These are phyloP conservation scores for Homarus gammarus DNA, from an alignment of 2,888 invertebrate species.

Conservation along the genomic window DNA sequence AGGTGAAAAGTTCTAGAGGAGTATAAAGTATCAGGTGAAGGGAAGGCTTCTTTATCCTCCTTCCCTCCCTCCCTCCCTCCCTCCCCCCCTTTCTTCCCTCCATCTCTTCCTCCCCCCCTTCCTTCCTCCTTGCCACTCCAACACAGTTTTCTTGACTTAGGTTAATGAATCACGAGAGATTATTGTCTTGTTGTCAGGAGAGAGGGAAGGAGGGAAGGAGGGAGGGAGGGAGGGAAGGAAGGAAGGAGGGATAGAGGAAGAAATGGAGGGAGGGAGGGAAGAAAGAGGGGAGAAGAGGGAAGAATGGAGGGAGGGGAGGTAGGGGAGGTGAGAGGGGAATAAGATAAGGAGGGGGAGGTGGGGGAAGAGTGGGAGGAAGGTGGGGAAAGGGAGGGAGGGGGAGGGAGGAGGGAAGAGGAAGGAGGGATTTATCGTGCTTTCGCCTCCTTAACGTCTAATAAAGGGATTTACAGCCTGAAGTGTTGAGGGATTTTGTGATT, in stretches of 20 bases:
- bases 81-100: no score
- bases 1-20: conserved; percentile 7
- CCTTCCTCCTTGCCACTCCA: conserved; percentile 22
- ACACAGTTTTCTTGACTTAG: conserved; percentile 29
- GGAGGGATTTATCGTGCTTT: no score
- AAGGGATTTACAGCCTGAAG: no score
- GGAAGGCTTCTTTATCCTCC: no score
- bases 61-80: no score
- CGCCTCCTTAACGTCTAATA: no score
- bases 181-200: conserved; percentile 3
- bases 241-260: background rate
- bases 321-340: no score
- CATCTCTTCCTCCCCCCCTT: no score
- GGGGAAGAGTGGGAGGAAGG: background rate
- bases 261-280: background rate
- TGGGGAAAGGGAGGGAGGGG: background rate
- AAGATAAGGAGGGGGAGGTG: background rate
- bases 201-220: background rate
- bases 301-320: no score
- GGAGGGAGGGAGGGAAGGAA: background rate
- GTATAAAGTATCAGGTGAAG: conserved; percentile 34
- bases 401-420: background rate
- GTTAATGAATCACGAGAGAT: conserved; percentile 24
- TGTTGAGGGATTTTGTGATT: no score
- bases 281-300: background rate